Percentiles rank a stretch among this genome's conserved stretches.
phyloP scores from a whole-genome alignment of 2,797 vertebrate species.

The Lindbergichthys nudifrons region DNA sequence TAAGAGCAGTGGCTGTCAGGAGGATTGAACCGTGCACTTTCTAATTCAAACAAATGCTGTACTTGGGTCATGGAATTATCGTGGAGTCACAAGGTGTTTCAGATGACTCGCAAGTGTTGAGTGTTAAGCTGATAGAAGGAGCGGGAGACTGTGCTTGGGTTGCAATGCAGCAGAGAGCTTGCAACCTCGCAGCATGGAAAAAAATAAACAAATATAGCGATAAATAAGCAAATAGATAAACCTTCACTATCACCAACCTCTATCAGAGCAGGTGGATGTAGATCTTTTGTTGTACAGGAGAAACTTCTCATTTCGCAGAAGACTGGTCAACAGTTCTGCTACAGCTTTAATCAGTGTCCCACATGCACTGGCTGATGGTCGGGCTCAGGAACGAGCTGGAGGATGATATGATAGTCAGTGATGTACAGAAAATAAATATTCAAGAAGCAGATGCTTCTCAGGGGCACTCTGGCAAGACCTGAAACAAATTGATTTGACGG shows the following conservation, averaged over 20 bases:
- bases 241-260: constrained; percentile 55
- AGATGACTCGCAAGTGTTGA: constrained; percentile 81
- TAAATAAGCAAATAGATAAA: constrained; percentile 73
- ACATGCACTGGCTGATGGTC: constrained; percentile 47
- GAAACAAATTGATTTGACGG: constrained; percentile 51
- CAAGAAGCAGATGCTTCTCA: constrained; percentile 41
- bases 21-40: constrained; percentile 84
- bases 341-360: constrained; percentile 64
- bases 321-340: constrained; percentile 56
- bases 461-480: constrained; percentile 29
- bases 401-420: constrained; percentile 51
- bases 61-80: constrained; percentile 77
- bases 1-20: constrained; percentile 77
- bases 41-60: constrained; percentile 86
- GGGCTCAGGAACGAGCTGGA: constrained; percentile 13
- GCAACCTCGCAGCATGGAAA: constrained; percentile 43
- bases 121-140: constrained; percentile 72
- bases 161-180: constrained; percentile 36
- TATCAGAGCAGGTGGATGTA: constrained; percentile 64
- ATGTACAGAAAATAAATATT: constrained; percentile 64
- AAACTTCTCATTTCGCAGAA: constrained; percentile 80
- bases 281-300: constrained; percentile 43
- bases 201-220: constrained; percentile 67
- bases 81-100: constrained; percentile 83
- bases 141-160: background rate